Base-by-base conservation (phyloP, 2,113 vertebrate genomes). In the Callochromis pleurospilus region DNA sequence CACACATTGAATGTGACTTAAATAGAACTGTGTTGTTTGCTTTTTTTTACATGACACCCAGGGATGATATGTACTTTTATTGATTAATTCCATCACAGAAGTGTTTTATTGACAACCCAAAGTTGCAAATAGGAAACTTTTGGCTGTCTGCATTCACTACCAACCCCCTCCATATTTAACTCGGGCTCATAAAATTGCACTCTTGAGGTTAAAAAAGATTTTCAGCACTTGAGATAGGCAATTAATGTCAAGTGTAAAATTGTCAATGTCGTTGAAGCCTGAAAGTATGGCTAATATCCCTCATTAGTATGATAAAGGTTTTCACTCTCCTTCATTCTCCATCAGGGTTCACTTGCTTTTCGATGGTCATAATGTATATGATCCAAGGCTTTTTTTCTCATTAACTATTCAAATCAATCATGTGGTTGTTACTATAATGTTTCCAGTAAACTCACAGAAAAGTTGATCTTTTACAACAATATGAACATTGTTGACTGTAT, bases 211-310 rank as follows among this genome's bases (percentile, higher is more conserved):
- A 83, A 88, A 91, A 92, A 91, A 90, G 84, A 88, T 93, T 92
- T 95, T 81, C 85, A 42, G 89, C 82, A 70, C 88, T 94, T 92
- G 87, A 92, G 91, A 58, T 90, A 93, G 88, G 92, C 94, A 95
- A 95, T 96, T 96, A 95, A 90, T 88, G 95, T 95, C 94, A 94
- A 95, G 95, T 94, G 89, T 94, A 95, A 95, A 96, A 96, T 94
- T 95, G 94, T 93, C 94, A 92, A 82, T 77, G 88, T 82, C 79
- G 60, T 92, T 91, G 94, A 90, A 88, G 93, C 90, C 88, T 87
- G 81, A 89, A 95, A 94, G 89, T 87, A 91, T 91, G 87, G 93
- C 85, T 93, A 94, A 95, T 95, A 94, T 89, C 84, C 90, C 92
- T 96, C 93, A 91, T 95, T 96, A 94, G 93, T 81, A 88, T 92